phyloP scores from a whole-genome alignment of 2,888 invertebrate species.

The Lacanobia wlatinum region DNA sequence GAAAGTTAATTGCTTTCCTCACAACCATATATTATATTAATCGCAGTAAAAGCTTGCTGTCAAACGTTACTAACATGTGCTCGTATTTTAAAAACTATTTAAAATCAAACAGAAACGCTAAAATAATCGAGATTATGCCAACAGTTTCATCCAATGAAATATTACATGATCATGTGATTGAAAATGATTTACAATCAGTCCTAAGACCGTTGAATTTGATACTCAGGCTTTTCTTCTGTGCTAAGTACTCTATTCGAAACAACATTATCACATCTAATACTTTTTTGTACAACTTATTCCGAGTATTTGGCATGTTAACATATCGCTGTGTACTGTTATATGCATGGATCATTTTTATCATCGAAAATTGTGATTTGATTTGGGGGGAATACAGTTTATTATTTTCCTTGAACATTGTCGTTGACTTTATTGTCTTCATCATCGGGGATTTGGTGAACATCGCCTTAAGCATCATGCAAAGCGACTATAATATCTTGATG shows the following conservation, averaged over 20 bases:
- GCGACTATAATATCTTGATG: conserved; percentile 16
- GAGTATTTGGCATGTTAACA: background rate
- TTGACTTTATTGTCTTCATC: background rate
- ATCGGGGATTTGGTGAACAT: background rate
- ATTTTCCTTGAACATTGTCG: background rate
- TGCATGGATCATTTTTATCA: background rate
- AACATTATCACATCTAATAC: background rate
- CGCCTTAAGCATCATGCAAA: conserved; percentile 1
- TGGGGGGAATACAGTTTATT: background rate
- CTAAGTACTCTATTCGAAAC: background rate
- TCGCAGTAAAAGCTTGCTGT: background rate
- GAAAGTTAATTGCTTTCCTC: no score
- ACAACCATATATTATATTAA: no score
- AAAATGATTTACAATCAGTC: background rate
- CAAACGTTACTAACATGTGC: background rate
- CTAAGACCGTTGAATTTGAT: background rate
- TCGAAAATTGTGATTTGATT: background rate
- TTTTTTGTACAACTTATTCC: background rate
- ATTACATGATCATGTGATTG: background rate
- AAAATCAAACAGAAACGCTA: background rate
- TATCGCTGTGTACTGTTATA: background rate
- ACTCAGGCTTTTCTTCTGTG: background rate
- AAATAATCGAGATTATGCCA: background rate
- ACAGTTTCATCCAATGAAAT: background rate
- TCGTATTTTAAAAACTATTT: background rate